phyloP scores from a whole-genome alignment of 2,113 vertebrate species.

The Ammodytes marinus region DNA sequence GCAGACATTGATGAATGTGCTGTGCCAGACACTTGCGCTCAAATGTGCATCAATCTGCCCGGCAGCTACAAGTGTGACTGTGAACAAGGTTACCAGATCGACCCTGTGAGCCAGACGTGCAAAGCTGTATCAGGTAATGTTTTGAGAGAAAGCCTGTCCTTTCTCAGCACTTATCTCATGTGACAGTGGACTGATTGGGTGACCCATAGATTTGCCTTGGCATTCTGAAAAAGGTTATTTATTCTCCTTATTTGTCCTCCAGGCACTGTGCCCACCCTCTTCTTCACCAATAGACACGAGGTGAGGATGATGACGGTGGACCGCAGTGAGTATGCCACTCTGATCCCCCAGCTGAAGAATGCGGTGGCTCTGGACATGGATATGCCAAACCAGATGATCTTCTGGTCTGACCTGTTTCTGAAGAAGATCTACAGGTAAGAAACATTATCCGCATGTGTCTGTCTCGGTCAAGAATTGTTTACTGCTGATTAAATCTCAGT shows the following conservation, averaged over 20 bases:
- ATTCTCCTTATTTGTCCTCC: neutral
- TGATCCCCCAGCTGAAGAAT: constrained; percentile 87
- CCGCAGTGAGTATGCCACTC: constrained; percentile 84
- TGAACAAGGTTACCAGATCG: constrained; percentile 83
- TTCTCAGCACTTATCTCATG: neutral
- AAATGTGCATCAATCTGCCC: constrained; percentile 88
- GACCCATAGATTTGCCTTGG: neutral
- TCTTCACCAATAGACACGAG: constrained; percentile 90
- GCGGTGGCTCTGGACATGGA: constrained; percentile 89
- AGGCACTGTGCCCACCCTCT: constrained; percentile 86
- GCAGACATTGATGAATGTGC: constrained; percentile 91
- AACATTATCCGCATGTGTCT: no score
- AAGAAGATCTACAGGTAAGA: constrained; percentile 92
- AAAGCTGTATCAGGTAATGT: constrained; percentile 85
- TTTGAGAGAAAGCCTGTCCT: neutral
- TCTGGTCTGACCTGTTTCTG: constrained; percentile 89
- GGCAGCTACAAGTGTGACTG: constrained; percentile 92
- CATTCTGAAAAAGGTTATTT: neutral
- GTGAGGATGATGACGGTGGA: constrained; percentile 89
- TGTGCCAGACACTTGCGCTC: constrained; percentile 86
- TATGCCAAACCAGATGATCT: constrained; percentile 85
- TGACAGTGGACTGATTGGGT: neutral
- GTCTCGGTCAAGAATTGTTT: neutral
- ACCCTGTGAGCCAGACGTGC: constrained; percentile 86
- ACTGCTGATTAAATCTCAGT: neutral